A percentile compares a stretch with the other conserved stretches of the same genome.
phyloP scores from a whole-genome alignment of 2,113 vertebrate species.

The Python bivittatus region DNA sequence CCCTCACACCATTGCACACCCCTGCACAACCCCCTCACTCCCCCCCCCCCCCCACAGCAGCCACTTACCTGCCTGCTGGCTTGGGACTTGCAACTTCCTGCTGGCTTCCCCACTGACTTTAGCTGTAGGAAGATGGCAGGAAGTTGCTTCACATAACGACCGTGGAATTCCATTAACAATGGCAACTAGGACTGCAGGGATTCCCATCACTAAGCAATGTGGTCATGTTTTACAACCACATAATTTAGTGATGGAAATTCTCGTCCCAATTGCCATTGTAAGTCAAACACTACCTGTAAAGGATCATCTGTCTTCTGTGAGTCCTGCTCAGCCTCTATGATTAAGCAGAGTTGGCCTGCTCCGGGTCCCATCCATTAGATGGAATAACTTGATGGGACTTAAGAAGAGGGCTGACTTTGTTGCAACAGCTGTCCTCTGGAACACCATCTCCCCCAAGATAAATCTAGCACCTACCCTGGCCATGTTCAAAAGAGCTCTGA shows the following conservation, averaged over 20 bases:
- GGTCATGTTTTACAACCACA: not conserved
- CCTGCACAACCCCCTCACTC: not conserved
- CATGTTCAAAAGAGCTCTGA: not conserved
- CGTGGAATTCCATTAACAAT: not conserved
- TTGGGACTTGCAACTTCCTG: not conserved
- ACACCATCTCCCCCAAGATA: not conserved
- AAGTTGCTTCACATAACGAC: not conserved
- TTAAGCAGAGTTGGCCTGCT: not conserved
- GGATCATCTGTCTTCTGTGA: not conserved
- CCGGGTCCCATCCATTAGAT: not conserved
- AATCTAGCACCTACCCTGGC: not conserved
- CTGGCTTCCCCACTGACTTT: not conserved
- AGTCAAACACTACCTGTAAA: not conserved
- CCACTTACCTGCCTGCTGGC: not conserved
- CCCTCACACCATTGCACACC: not conserved
- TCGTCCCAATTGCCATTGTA: not conserved
- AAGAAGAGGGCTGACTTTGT: not conserved
- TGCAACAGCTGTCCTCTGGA: not conserved
- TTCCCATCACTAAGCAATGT: not conserved
- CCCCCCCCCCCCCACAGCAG: not conserved
- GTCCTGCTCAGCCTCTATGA: not conserved
- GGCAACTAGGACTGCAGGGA: not conserved
- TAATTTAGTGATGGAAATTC: not conserved
- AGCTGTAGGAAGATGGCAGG: not conserved
- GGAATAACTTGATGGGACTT: not conserved